phyloP scores from a whole-genome alignment of 2,113 vertebrate species.

The Herpetotheres cachinnans region DNA sequence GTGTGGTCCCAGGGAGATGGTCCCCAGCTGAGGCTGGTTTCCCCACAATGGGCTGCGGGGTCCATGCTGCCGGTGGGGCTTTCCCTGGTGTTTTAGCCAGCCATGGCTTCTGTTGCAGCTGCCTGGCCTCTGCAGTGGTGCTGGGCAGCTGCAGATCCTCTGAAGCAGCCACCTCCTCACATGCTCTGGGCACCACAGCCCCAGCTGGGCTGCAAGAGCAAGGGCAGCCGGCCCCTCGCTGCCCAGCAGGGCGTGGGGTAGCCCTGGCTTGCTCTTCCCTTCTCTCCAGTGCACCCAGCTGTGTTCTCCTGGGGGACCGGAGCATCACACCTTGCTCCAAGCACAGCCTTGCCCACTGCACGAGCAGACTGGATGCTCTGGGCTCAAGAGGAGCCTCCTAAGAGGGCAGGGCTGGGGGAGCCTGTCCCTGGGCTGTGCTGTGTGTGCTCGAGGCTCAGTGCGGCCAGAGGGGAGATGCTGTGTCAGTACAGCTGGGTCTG shows the following conservation, averaged over 20 bases:
- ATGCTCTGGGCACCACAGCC: rapidly evolving
- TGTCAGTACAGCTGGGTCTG: no score
- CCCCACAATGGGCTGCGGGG: background rate
- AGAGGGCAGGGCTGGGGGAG: background rate
- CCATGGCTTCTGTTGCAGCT: background rate
- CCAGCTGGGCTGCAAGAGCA: background rate
- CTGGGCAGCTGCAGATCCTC: background rate
- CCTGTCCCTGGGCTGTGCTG: background rate
- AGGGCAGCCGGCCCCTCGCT: background rate
- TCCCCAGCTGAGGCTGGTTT: background rate
- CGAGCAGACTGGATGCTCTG: no score
- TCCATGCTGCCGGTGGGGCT: background rate
- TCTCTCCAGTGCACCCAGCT: background rate
- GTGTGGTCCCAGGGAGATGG: background rate
- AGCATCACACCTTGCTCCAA: no score
- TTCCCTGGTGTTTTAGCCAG: background rate
- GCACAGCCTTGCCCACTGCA: no score
- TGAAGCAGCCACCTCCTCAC: background rate
- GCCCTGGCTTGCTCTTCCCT: background rate
- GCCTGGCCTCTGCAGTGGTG: background rate
- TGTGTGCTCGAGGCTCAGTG: rapidly evolving
- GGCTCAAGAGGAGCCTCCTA: background rate
- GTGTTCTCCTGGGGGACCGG: background rate
- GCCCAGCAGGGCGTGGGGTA: background rate
- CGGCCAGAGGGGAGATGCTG: background rate